Conservation (phyloP, 2,888 invertebrate species). For the Mesochorus sp. region DNA sequence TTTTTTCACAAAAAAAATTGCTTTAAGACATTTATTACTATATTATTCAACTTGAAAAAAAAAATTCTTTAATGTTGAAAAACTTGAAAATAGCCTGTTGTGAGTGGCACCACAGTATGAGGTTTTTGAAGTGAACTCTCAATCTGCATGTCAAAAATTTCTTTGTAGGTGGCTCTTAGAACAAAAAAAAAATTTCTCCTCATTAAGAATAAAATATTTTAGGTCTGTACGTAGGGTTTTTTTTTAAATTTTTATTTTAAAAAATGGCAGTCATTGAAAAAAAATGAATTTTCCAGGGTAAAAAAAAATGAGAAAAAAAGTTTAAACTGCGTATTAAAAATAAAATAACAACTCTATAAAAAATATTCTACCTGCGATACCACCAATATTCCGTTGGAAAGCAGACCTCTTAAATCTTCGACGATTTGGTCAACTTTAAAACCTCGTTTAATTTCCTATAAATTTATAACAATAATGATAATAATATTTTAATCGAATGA, state of each 20-base stretch:
- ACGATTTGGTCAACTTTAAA: conserved; percentile 59
- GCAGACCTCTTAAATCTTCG: conserved; percentile 65
- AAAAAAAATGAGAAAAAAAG: conserved; percentile 6
- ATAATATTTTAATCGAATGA: not conserved
- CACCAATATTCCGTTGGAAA: conserved; percentile 69
- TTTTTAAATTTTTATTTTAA: not conserved
- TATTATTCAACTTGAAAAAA: too few relatives aligned
- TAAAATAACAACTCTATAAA: too few relatives aligned
- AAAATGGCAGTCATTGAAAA: not conserved
- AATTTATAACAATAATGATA: not conserved
- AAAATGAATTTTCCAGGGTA: conserved; percentile 11
- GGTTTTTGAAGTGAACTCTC: too few relatives aligned
- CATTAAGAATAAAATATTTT: too few relatives aligned
- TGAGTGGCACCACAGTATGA: too few relatives aligned
- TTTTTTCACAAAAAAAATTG: too few relatives aligned
- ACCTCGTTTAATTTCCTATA: conserved; percentile 64
- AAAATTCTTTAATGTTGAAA: too few relatives aligned
- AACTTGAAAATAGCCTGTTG: too few relatives aligned
- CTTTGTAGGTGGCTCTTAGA: too few relatives aligned
- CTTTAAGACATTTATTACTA: too few relatives aligned
- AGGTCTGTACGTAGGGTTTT: not conserved
- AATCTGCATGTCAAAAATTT: too few relatives aligned
- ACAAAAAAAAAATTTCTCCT: too few relatives aligned
- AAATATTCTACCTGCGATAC: conserved; percentile 70
- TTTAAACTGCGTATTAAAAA: conserved; percentile 18